A percentile compares a stretch with the other conserved stretches of the same genome.
phyloP scores from a whole-genome alignment of 2,888 invertebrate species.

The Tetragonisca angustula region DNA sequence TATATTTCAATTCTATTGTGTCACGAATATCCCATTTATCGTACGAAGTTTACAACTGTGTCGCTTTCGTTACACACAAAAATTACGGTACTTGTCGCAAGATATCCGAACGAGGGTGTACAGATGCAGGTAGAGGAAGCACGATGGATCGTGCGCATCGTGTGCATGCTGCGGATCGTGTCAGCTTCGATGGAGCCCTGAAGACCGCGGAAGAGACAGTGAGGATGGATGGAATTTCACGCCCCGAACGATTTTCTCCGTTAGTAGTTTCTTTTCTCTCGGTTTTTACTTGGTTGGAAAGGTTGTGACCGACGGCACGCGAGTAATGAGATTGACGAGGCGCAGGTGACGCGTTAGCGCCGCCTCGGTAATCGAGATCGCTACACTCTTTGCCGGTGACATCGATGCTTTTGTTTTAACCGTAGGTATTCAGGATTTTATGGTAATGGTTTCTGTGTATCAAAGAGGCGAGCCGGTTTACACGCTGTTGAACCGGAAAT shows the following conservation, averaged over 20 bases:
- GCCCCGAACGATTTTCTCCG: background rate
- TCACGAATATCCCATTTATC: too few relatives aligned
- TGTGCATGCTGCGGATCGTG: conserved; percentile 14
- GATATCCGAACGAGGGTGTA: background rate
- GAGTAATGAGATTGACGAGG: conserved; percentile 47
- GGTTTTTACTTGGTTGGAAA: conserved; percentile 5
- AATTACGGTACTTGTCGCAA: too few relatives aligned
- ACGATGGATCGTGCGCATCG: background rate
- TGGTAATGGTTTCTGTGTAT: background rate
- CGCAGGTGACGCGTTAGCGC: conserved; percentile 16
- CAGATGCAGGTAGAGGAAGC: background rate
- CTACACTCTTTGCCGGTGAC: conserved; percentile 3
- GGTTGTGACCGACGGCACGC: conserved; percentile 40
- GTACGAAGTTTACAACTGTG: too few relatives aligned
- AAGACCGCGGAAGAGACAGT: background rate
- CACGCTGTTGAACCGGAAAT: background rate
- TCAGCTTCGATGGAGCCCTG: conserved; percentile 24
- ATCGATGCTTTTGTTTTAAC: conserved; percentile 16
- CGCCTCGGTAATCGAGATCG: conserved; percentile 27
- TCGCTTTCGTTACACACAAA: too few relatives aligned
- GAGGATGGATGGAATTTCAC: conserved; percentile 26
- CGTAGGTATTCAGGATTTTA: background rate
- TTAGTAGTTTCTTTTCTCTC: background rate
- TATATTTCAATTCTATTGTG: too few relatives aligned
- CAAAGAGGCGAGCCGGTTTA: background rate